Evolutionary conservation across 92 coral and sea anemone genomes (phyloP).

Genomic region (Phenganax marumi): DNA sequence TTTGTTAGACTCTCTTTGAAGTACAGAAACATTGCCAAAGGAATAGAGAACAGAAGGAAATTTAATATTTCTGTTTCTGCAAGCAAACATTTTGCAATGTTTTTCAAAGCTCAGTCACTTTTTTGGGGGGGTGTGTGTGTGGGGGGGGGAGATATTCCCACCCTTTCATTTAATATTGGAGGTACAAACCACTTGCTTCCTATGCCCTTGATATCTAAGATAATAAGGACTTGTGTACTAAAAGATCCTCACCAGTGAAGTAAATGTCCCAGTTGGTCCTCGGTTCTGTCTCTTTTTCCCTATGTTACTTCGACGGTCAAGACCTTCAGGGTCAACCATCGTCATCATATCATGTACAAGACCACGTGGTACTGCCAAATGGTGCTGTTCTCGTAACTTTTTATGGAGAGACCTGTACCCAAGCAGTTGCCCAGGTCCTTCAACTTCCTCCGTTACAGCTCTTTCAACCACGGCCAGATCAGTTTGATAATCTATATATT

Average conservation of each 20-base stretch:
- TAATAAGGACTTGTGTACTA: no score
- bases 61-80: no score
- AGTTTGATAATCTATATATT: conserved; percentile 50
- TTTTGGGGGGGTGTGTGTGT: background rate
- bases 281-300: conserved; percentile 22
- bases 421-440: conserved; percentile 62
- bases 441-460: conserved; percentile 56
- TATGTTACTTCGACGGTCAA: conserved; percentile 34
- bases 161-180: no score
- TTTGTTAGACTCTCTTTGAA: no score
- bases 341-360: conserved; percentile 56
- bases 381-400: conserved; percentile 60
- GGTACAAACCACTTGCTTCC: no score
- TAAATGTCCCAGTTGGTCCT: conserved; percentile 42
- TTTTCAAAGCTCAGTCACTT: background rate
- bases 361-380: conserved; percentile 55
- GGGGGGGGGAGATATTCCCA: no score
- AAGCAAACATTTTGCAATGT: no score
- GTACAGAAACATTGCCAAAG: no score
- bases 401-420: conserved; percentile 64
- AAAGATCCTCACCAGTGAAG: conserved; percentile 33
- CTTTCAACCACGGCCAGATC: conserved; percentile 52
- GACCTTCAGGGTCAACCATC: conserved; percentile 59
- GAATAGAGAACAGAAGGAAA: no score
- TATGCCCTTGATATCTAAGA: no score